A percentile compares a stretch with the other conserved stretches of the same genome.
Evolutionary conservation across 2,113 vertebrate species (phyloP).

Genomic region (Ictalurus punctatus): DNA sequence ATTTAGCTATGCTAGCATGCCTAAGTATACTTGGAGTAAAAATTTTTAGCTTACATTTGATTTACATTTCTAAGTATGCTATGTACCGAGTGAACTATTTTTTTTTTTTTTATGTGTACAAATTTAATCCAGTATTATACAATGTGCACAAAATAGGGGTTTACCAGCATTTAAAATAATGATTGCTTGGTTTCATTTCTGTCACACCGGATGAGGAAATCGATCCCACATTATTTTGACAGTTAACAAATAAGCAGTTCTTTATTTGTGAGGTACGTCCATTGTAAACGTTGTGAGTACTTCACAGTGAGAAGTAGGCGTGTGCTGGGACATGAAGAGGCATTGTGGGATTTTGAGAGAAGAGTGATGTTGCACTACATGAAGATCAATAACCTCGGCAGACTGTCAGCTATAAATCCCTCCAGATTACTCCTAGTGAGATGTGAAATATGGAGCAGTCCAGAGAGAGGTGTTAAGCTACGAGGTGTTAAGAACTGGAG

Average conservation of each 20-base stretch:
- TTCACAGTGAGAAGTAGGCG: slow-evolving; percentile 17
- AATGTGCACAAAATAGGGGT: neutral
- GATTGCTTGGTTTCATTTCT: neutral
- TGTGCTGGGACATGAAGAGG: slow-evolving; percentile 1
- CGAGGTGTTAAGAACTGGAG: slow-evolving; percentile 23
- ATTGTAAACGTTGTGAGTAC: neutral
- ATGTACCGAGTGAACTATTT: neutral
- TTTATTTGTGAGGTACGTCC: neutral
- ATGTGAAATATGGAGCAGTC: slow-evolving; percentile 14
- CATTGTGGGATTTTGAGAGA: slow-evolving; percentile 23
- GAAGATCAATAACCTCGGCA: slow-evolving; percentile 38
- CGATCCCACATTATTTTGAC: neutral
- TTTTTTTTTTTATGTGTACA: neutral
- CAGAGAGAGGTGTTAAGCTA: neutral
- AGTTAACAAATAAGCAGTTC: neutral
- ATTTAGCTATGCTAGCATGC: neutral
- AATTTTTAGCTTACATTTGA: neutral
- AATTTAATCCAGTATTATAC: neutral
- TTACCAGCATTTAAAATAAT: neutral
- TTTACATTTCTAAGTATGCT: neutral
- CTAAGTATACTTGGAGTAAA: neutral
- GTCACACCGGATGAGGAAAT: neutral
- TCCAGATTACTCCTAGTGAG: slow-evolving; percentile 15
- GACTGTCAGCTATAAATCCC: slow-evolving; percentile 39
- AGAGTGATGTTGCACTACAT: slow-evolving; percentile 31